A percentile compares a stretch with the other conserved stretches of the same genome.
These are phyloP conservation scores for Nematostella vectensis DNA, from an alignment of 92 coral and sea anemone species.

Conservation along the genomic window DNA sequence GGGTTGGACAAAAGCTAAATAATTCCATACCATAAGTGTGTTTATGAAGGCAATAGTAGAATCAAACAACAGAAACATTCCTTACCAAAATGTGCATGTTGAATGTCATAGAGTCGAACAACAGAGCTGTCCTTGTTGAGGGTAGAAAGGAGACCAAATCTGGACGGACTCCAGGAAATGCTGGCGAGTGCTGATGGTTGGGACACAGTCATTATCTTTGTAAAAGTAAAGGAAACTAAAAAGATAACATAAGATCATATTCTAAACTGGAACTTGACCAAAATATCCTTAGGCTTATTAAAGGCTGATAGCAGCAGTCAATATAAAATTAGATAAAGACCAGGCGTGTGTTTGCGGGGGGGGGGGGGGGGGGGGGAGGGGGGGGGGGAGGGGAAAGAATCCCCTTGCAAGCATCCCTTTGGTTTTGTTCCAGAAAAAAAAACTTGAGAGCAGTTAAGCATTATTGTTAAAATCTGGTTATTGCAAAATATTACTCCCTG, in stretches of 20 bases:
- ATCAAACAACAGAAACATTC: too few relatives aligned
- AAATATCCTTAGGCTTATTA: too few relatives aligned
- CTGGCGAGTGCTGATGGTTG: slow-evolving; percentile 36
- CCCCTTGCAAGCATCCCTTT: neutral
- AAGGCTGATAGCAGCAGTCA: too few relatives aligned
- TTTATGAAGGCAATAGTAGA: too few relatives aligned
- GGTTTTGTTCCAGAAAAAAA: neutral
- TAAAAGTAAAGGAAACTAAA: slow-evolving; percentile 49
- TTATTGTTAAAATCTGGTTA: neutral
- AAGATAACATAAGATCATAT: too few relatives aligned
- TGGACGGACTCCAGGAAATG: slow-evolving; percentile 90
- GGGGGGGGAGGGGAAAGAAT: neutral
- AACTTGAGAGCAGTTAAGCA: neutral
- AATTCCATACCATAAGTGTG: neutral
- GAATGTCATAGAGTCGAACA: slow-evolving; percentile 86
- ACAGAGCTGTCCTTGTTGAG: slow-evolving; percentile 67
- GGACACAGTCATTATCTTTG: slow-evolving; percentile 52
- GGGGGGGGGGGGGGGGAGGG: neutral
- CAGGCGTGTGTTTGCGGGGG: too few relatives aligned
- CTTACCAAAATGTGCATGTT: slow-evolving; percentile 69
- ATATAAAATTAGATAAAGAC: too few relatives aligned
- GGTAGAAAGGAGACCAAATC: slow-evolving; percentile 83
- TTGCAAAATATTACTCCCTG: too few relatives aligned
- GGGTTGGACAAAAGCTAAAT: neutral
- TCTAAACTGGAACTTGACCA: too few relatives aligned